These are phyloP conservation scores for Microvelia longipes DNA, from an alignment of 1,140 invertebrate genomes.

Conservation along the genomic window DNA sequence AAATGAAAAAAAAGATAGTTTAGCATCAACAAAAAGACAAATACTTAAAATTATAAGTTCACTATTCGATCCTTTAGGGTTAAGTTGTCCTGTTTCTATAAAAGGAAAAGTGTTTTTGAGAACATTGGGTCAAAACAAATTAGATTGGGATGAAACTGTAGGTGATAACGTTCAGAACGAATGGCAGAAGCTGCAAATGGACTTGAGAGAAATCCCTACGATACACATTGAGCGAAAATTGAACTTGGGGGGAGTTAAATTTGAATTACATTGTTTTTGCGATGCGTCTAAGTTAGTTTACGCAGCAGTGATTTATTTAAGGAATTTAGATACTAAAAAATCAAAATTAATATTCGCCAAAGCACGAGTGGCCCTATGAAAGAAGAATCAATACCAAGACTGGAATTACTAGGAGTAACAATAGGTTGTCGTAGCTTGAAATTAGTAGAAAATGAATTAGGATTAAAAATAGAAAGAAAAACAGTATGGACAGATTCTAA, in stretches of 20 bases:
- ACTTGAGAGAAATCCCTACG: background rate
- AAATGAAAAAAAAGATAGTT: background rate
- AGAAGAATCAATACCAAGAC: background rate
- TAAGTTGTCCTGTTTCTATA: background rate
- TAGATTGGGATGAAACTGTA: background rate
- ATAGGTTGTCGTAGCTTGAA: background rate
- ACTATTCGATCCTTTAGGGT: background rate
- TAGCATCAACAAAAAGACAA: background rate
- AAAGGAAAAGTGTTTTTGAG: background rate
- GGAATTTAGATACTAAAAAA: background rate
- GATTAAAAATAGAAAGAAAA: background rate
- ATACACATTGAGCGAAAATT: background rate
- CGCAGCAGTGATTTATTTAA: background rate
- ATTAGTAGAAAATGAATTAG: background rate
- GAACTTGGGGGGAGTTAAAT: background rate
- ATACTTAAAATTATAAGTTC: background rate
- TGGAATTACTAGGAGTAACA: background rate
- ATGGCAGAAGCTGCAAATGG: background rate
- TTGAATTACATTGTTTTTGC: background rate
- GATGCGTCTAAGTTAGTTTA: background rate
- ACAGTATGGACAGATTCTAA: background rate
- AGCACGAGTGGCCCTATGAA: background rate
- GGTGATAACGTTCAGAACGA: background rate
- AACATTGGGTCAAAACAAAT: background rate
- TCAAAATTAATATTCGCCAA: background rate